These are phyloP conservation scores for Megaceryle torquata DNA, from an alignment of 2,113 vertebrate genomes.

Conservation along the genomic window DNA sequence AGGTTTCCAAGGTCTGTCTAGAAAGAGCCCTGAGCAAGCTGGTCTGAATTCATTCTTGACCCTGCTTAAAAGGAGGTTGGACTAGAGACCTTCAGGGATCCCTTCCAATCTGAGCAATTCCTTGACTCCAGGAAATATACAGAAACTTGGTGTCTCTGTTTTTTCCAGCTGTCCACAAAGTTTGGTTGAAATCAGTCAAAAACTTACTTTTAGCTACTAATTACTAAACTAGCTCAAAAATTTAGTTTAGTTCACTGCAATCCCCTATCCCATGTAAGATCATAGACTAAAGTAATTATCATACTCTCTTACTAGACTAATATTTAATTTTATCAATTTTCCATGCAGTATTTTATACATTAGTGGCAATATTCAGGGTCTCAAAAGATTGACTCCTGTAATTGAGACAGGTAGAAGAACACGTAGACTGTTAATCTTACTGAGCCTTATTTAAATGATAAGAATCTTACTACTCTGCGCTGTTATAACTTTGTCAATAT, in stretches of 20 bases:
- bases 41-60: background rate
- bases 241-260: background rate
- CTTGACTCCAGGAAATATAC: background rate
- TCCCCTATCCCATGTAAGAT: background rate
- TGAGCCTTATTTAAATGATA: background rate
- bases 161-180: background rate
- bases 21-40: background rate
- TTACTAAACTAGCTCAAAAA: background rate
- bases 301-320: background rate
- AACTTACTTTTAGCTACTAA: background rate
- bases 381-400: background rate
- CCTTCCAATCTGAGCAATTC: background rate
- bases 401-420: background rate
- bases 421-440: conserved; percentile 3
- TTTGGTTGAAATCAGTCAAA: background rate
- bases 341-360: background rate
- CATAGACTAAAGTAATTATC: background rate
- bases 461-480: background rate
- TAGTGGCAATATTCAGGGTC: background rate
- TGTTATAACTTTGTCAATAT: background rate
- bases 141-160: background rate
- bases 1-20: background rate
- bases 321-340: background rate
- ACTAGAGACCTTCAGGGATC: background rate
- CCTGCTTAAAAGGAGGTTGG: background rate